Conservation (phyloP, 2,888 invertebrate genomes). For the Neoaliturus tenellus region DNA sequence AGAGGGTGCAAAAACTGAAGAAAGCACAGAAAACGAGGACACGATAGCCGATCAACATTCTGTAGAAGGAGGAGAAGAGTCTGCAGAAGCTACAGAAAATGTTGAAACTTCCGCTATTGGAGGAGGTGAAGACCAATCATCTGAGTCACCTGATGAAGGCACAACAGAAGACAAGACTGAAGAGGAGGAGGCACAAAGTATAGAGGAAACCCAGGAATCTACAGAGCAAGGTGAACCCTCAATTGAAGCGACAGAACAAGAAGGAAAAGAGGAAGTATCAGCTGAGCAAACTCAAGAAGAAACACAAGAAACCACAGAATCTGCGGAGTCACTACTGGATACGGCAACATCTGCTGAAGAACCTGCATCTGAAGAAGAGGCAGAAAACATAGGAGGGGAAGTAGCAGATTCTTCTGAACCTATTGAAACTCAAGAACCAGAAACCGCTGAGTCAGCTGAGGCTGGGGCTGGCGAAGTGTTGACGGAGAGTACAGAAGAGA, state of each 20-base stretch:
- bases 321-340: constrained; percentile 56
- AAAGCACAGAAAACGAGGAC: constrained; percentile 57
- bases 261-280: constrained; percentile 65
- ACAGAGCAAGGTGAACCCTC: constrained; percentile 55
- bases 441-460: constrained; percentile 56
- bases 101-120: constrained; percentile 28
- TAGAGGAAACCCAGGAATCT: constrained; percentile 49
- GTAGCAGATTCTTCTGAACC: constrained; percentile 54
- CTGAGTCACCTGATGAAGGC: constrained; percentile 47
- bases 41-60: not conserved
- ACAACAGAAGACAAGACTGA: constrained; percentile 35
- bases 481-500: no score
- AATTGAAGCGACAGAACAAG: constrained; percentile 65
- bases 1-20: constrained; percentile 60
- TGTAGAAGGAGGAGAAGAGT: constrained; percentile 52
- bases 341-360: constrained; percentile 63
- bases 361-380: constrained; percentile 59
- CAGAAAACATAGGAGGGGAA: constrained; percentile 58
- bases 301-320: constrained; percentile 52
- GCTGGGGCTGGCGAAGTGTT: not conserved
- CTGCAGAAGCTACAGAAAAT: constrained; percentile 39
- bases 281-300: constrained; percentile 61
- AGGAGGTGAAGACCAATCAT: constrained; percentile 53
- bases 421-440: constrained; percentile 47
- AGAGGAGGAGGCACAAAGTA: constrained; percentile 63